A percentile compares a stretch with the other conserved stretches of the same genome.
Evolutionary conservation across 1,140 invertebrate genomes (phyloP).

Genomic region (Rhyacophila brunnea): DNA sequence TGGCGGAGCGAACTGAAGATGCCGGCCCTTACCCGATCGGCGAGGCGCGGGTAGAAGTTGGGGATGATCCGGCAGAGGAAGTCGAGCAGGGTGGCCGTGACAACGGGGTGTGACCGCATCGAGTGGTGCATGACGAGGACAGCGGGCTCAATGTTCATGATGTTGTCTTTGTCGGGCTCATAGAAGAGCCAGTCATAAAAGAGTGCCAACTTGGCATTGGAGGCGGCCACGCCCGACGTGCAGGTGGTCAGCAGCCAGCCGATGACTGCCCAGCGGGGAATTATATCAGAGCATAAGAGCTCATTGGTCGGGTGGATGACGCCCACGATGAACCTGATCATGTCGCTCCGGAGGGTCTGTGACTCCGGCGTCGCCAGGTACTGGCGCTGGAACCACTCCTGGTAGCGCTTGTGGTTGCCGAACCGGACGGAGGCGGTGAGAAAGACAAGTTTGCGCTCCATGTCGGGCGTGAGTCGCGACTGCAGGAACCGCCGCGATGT

Average conservation of each 20-base stretch:
- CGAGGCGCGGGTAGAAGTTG: constrained; percentile 84
- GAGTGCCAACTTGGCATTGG: constrained; percentile 92
- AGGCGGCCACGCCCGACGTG: constrained; percentile 88
- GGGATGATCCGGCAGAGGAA: constrained; percentile 95
- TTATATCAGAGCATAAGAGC: constrained; percentile 95
- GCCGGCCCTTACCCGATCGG: constrained; percentile 83
- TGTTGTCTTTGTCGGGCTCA: constrained; percentile 93
- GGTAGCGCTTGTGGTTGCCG: constrained; percentile 96
- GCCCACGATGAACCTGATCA: constrained; percentile 96
- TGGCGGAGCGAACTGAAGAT: constrained; percentile 89
- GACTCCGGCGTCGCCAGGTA: constrained; percentile 97
- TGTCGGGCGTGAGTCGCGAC: constrained; percentile 90
- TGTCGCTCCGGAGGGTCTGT: constrained; percentile 90
- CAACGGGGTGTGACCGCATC: constrained; percentile 91
- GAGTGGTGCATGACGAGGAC: constrained; percentile 98
- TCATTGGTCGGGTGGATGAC: constrained; percentile 98
- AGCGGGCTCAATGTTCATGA: constrained; percentile 99
- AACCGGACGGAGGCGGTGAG: constrained; percentile 91
- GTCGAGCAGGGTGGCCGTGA: constrained; percentile 91
- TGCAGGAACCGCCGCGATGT: constrained; percentile 91
- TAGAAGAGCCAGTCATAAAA: constrained; percentile 99
- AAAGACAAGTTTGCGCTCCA: constrained; percentile 94
- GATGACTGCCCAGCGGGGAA: constrained; percentile 97
- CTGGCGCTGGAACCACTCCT: constrained; percentile 98
- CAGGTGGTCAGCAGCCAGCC: constrained; percentile 97